These are phyloP conservation scores for Cichlasoma orientale DNA, from an alignment of 2,797 vertebrate genomes.

Conservation along the genomic window DNA sequence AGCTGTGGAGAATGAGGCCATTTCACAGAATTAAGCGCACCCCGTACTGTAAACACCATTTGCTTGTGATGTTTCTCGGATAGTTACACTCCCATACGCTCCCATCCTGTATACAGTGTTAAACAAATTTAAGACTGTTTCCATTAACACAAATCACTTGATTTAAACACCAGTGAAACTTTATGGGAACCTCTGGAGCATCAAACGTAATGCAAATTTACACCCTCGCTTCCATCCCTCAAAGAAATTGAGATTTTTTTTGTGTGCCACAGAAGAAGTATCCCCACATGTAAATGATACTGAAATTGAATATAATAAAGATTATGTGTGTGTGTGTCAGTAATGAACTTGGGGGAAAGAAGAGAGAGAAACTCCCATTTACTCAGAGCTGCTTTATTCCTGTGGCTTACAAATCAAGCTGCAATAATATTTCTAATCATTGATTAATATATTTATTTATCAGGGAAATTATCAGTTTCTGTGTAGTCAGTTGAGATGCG, in stretches of 20 bases:
- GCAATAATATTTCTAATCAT: neutral
- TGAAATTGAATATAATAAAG: slow-evolving; percentile 1
- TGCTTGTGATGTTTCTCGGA: slow-evolving; percentile 38
- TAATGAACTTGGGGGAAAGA: too few species aligned
- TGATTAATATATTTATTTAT: neutral
- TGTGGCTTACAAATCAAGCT: neutral
- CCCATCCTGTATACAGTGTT: slow-evolving; percentile 24
- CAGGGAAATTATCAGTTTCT: neutral
- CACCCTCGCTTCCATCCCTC: neutral
- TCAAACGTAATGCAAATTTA: slow-evolving; percentile 29
- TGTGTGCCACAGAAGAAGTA: neutral
- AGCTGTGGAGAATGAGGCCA: slow-evolving; percentile 47
- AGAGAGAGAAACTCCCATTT: neutral
- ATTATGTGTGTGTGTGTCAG: neutral
- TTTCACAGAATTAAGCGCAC: slow-evolving; percentile 52
- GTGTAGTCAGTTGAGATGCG: neutral
- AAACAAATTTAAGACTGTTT: slow-evolving; percentile 36
- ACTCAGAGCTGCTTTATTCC: neutral
- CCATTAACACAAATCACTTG: slow-evolving; percentile 50
- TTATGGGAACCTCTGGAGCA: slow-evolving; percentile 38
- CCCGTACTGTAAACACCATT: slow-evolving; percentile 47
- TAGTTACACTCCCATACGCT: slow-evolving; percentile 36
- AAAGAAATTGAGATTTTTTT: slow-evolving; percentile 22
- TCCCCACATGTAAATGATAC: neutral
- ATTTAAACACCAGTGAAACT: slow-evolving; percentile 41